Base-by-base conservation (phyloP, 2,113 vertebrate genomes). In the Nestor notabilis region DNA sequence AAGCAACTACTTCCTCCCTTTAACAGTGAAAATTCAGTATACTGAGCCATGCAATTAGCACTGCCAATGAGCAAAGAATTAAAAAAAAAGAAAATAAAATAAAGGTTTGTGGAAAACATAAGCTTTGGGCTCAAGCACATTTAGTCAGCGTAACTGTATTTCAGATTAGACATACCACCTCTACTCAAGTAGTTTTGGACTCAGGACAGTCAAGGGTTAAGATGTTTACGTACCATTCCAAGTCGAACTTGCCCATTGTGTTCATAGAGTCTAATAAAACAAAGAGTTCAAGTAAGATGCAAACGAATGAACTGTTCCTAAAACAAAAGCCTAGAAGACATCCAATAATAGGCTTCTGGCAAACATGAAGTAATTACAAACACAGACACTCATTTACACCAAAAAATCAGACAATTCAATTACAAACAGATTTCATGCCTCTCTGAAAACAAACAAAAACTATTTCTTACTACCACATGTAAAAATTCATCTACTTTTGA, bases 191-290 rank as follows among this genome's bases (percentile, higher is more conserved):
- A 53, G 31, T 37, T 90, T 3, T 61, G 44, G 39, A 35, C 24
- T 16, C 28, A 64, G 65, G 60, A 83, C 17, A 69, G 24, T 23
- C 72, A 91, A 93, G 2, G 2, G 10, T 63, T 71, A 72, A 74
- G 68, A 76, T 2, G 49, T 20, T 43, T 86, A 98, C 98, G 96
- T 98, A 99, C 99, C 99, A 99, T 99, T 92, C 99, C 99, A 86
- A 99, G 99, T 44, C 98, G 98, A 80, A 99, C 99, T 98, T 99
- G 99, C 93, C 99, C 99, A 98, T 99, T 99, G 89, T 98, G 98
- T 74, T 99, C 98, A 90, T 97, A 98, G 61, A 99, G 97, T 97
- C 99, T 99, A 82, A 61, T 56, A 89, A 97, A 96, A 89, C 19
- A 96, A 94, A 93, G 17, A 3, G 87, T 80, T 95, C 96, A 88